phyloP scores from a whole-genome alignment of 2,113 vertebrate species.

The Podiceps cristatus region DNA sequence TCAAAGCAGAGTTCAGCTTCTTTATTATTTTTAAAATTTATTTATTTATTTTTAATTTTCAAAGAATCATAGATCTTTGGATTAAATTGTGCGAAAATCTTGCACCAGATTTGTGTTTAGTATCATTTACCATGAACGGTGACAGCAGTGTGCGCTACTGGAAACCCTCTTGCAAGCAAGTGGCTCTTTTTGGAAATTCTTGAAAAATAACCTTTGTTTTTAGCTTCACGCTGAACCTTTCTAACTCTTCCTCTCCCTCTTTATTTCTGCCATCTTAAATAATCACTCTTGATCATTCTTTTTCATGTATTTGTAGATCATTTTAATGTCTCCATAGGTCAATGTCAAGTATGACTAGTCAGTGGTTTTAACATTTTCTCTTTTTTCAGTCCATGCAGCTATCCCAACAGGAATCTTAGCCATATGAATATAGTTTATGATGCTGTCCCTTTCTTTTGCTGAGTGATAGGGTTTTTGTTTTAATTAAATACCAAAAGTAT shows the following conservation, averaged over 20 bases:
- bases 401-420: not conserved
- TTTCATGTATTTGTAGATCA: not conserved
- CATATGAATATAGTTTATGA: not conserved
- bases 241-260: not conserved
- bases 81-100: not conserved
- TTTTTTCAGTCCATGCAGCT: not conserved
- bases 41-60: not conserved
- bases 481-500: not conserved
- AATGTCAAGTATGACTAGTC: not conserved
- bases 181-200: not conserved
- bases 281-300: not conserved
- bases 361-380: not conserved
- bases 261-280: not conserved
- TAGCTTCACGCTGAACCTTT: not conserved
- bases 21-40: not conserved
- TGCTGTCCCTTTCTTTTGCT: not conserved
- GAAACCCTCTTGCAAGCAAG: not conserved
- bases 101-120: rapidly evolving
- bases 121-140: not conserved
- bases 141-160: not conserved
- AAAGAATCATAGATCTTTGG: not conserved
- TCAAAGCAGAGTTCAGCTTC: rapidly evolving
- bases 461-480: not conserved
- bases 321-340: not conserved
- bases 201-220: not conserved